A percentile compares a stretch with the other conserved stretches of the same genome.
Conservation (phyloP, 1,140 invertebrate genomes). For the Sminthurinus signatus region DNA sequence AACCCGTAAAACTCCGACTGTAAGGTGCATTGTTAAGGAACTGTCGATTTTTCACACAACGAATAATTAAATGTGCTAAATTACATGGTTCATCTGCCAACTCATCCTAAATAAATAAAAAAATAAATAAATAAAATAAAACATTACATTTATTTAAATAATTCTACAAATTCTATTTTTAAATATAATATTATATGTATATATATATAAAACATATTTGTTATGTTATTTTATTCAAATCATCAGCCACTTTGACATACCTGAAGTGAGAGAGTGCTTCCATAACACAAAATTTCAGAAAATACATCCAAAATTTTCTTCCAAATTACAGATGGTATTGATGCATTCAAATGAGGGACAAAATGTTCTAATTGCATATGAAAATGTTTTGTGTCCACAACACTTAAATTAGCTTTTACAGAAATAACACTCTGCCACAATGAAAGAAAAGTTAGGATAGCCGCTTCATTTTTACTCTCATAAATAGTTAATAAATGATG, state of each 20-base stretch:
- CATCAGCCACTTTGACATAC: no score
- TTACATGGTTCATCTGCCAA: slow-evolving; percentile 68
- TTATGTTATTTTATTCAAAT: no score
- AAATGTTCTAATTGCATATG: slow-evolving; percentile 75
- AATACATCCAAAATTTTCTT: slow-evolving; percentile 73
- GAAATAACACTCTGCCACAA: slow-evolving; percentile 87
- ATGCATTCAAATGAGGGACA: slow-evolving; percentile 62
- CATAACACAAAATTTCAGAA: slow-evolving; percentile 83
- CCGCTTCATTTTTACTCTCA: slow-evolving; percentile 54
- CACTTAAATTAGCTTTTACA: slow-evolving; percentile 78
- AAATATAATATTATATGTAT: no score
- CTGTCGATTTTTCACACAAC: slow-evolving; percentile 74
- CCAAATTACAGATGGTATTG: slow-evolving; percentile 71
- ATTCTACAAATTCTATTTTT: no score
- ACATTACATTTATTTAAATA: no score
- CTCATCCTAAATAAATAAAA: not conserved
- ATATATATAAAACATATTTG: no score
- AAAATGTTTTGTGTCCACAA: slow-evolving; percentile 80
- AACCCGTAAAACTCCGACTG: slow-evolving; percentile 51
- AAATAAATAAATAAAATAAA: not conserved
- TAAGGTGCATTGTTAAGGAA: slow-evolving; percentile 63
- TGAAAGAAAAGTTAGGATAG: slow-evolving; percentile 70
- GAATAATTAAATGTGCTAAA: slow-evolving; percentile 71
- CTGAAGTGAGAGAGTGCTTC: slow-evolving; percentile 76
- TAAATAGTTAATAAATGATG: slow-evolving; percentile 50